Conservation (phyloP, 2,888 invertebrate species). For the Caenorhabditis sp. region DNA sequence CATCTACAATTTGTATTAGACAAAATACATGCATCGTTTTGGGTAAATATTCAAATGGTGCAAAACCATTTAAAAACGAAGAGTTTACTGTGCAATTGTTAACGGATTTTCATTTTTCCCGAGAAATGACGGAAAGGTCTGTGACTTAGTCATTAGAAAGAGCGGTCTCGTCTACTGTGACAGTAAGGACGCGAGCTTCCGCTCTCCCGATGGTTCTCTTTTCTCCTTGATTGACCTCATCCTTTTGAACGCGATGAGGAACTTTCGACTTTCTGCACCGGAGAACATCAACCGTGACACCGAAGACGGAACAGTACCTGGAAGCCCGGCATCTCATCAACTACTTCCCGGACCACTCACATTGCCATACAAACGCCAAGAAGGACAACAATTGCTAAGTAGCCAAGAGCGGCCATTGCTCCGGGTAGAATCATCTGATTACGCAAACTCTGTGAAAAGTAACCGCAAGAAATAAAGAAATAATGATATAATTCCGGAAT, state of each 20-base stretch:
- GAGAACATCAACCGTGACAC: not conserved
- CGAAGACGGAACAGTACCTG: conserved; percentile 17
- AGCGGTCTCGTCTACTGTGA: not conserved
- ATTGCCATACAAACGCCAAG: conserved; percentile 10
- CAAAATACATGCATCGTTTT: not conserved
- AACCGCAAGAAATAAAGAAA: too few relatives aligned
- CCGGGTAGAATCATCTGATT: conserved; percentile 28
- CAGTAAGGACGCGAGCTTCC: not conserved
- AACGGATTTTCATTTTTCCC: not conserved
- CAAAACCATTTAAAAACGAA: not conserved
- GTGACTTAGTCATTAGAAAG: not conserved
- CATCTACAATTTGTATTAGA: conserved; percentile 8
- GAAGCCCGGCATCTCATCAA: not conserved
- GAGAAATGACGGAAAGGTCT: not conserved
- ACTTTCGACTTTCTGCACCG: too few relatives aligned
- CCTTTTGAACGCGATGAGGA: too few relatives aligned
- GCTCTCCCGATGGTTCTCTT: not conserved
- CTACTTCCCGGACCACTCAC: not conserved
- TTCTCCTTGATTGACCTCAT: too few relatives aligned
- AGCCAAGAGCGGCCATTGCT: conserved; percentile 14
- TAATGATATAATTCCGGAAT: too few relatives aligned
- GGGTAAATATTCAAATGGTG: not conserved
- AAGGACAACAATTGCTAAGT: conserved; percentile 9
- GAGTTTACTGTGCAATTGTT: not conserved
- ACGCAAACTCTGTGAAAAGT: too few relatives aligned